Conservation (phyloP, 2,888 invertebrate species). For the Cetonia aurata region DNA sequence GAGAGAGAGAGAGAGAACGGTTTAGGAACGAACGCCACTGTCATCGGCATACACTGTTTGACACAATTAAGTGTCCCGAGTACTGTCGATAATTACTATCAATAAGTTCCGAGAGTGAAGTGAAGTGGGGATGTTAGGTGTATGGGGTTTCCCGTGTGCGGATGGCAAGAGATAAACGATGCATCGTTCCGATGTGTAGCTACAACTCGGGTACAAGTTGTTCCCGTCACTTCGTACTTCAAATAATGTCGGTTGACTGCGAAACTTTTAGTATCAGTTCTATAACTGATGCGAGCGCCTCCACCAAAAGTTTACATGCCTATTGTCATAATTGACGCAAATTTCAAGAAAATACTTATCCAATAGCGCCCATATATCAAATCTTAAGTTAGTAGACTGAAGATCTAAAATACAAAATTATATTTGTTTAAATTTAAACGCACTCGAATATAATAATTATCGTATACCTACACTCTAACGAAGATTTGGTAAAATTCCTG, state of each 20-base stretch:
- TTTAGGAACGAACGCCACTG: constrained; percentile 19
- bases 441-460: too few species aligned
- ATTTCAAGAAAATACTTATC: too few species aligned
- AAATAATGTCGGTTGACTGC: background rate
- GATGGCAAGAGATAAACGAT: constrained; percentile 3
- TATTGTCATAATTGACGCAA: too few species aligned
- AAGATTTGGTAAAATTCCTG: too few species aligned
- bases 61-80: constrained; percentile 41
- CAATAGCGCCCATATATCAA: too few species aligned
- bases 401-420: too few species aligned
- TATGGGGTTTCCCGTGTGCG: background rate
- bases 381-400: too few species aligned
- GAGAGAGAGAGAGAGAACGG: background rate
- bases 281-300: too few species aligned
- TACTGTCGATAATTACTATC: constrained; percentile 36
- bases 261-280: too few species aligned
- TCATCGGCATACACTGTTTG: constrained; percentile 35
- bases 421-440: too few species aligned
- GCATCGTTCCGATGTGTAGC: background rate
- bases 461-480: too few species aligned
- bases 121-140: background rate
- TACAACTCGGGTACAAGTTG: constrained; percentile 22
- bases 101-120: constrained; percentile 31
- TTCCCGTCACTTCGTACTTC: constrained; percentile 12
- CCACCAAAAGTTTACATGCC: too few species aligned